These are phyloP conservation scores for Herpetotheres cachinnans DNA, from an alignment of 2,113 vertebrate genomes.

Conservation along the genomic window DNA sequence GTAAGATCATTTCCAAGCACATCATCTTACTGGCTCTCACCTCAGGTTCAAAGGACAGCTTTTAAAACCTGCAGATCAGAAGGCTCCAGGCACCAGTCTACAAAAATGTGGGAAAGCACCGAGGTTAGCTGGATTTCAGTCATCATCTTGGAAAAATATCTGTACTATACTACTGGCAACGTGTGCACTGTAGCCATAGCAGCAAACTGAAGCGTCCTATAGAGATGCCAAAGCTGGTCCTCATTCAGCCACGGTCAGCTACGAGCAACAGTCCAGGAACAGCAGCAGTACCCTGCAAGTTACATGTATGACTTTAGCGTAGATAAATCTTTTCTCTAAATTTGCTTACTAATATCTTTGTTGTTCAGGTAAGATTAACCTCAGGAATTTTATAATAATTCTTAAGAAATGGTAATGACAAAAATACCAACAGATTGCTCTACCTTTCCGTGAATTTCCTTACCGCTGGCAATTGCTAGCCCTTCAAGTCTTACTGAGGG, in stretches of 20 bases:
- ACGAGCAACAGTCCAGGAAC: neutral
- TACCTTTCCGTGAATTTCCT: neutral
- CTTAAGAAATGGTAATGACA: neutral
- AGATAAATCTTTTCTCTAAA: neutral
- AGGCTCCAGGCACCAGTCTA: neutral
- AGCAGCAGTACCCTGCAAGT: neutral
- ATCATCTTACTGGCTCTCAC: neutral
- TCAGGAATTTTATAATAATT: neutral
- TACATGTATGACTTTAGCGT: neutral
- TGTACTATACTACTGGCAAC: neutral
- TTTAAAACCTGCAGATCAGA: neutral
- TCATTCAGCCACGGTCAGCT: neutral
- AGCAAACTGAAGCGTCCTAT: neutral
- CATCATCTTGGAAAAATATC: neutral
- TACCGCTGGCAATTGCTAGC: neutral
- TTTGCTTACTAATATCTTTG: neutral
- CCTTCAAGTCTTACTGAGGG: neutral
- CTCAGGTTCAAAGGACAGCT: neutral
- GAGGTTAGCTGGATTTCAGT: neutral
- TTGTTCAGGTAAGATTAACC: neutral
- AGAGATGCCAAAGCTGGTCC: neutral
- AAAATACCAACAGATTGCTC: neutral
- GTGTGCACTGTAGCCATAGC: neutral
- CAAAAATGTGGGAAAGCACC: neutral
- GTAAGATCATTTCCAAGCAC: neutral